These are phyloP conservation scores for Notospermus geniculatus DNA, from an alignment of 1,140 invertebrate species.

Conservation along the genomic window DNA sequence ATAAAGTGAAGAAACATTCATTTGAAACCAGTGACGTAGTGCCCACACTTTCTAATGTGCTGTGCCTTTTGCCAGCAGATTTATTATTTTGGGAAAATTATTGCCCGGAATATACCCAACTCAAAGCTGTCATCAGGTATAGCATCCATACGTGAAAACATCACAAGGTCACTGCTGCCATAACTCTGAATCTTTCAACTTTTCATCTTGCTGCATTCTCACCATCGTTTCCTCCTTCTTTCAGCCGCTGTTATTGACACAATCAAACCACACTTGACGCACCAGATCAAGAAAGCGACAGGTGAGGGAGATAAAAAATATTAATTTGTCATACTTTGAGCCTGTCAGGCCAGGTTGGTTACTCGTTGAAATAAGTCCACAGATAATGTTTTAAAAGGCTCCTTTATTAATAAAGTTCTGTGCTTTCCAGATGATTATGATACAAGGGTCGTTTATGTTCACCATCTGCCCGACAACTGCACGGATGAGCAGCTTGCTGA, in stretches of 20 bases:
- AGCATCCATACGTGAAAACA: too few species aligned
- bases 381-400: too few species aligned
- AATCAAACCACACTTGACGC: slow-evolving; percentile 3
- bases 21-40: too few species aligned
- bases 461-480: not conserved
- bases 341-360: too few species aligned
- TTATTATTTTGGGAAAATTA: not conserved
- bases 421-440: slow-evolving; percentile 8
- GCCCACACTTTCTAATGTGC: too few species aligned
- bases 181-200: not conserved
- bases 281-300: slow-evolving; percentile 9
- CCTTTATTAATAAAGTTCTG: too few species aligned
- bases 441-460: slow-evolving; percentile 4
- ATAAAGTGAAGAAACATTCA: too few species aligned
- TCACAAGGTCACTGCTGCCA: too few species aligned
- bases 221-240: slow-evolving; percentile 2
- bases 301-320: not conserved
- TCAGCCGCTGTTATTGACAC: slow-evolving; percentile 6
- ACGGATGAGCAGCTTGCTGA: slow-evolving; percentile 5
- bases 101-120: not conserved
- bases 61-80: not conserved
- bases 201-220: not conserved
- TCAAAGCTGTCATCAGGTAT: too few species aligned
- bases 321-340: too few species aligned
- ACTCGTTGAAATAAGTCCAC: too few species aligned